Conservation (phyloP, 2,797 vertebrate species). For the Remorina albescens region DNA sequence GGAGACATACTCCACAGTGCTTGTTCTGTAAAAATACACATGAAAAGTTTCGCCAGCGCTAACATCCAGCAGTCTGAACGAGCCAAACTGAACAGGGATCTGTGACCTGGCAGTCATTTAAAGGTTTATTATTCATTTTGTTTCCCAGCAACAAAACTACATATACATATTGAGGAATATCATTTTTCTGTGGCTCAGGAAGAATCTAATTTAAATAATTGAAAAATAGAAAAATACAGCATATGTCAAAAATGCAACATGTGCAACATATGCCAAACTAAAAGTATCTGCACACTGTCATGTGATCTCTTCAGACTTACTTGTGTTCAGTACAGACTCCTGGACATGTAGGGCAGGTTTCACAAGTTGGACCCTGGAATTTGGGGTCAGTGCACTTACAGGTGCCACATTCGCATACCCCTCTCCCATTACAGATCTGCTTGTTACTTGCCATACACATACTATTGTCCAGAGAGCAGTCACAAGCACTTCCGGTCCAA, state of each 20-base stretch:
- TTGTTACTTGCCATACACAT: constrained; percentile 91
- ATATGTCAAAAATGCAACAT: neutral
- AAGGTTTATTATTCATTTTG: neutral
- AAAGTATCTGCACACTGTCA: neutral
- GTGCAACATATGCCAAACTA: neutral
- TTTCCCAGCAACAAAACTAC: neutral
- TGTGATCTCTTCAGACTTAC: constrained; percentile 79
- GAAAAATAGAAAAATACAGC: neutral
- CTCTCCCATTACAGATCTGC: constrained; percentile 94
- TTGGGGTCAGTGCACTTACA: constrained; percentile 95
- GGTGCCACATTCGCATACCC: constrained; percentile 89
- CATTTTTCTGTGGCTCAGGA: neutral
- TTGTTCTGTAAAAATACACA: neutral
- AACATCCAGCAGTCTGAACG: neutral
- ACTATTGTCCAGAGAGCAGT: constrained; percentile 90
- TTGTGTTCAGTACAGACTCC: constrained; percentile 95
- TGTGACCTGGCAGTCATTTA: neutral
- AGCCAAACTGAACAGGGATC: neutral
- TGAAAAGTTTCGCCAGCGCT: neutral
- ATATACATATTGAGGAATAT: neutral
- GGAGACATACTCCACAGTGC: neutral
- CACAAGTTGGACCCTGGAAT: constrained; percentile 96
- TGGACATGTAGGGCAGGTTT: constrained; percentile 95
- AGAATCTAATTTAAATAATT: neutral
- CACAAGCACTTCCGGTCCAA: constrained; percentile 93